These are phyloP conservation scores for Nymphalis polychloros DNA, from an alignment of 2,888 invertebrate species.

Conservation along the genomic window DNA sequence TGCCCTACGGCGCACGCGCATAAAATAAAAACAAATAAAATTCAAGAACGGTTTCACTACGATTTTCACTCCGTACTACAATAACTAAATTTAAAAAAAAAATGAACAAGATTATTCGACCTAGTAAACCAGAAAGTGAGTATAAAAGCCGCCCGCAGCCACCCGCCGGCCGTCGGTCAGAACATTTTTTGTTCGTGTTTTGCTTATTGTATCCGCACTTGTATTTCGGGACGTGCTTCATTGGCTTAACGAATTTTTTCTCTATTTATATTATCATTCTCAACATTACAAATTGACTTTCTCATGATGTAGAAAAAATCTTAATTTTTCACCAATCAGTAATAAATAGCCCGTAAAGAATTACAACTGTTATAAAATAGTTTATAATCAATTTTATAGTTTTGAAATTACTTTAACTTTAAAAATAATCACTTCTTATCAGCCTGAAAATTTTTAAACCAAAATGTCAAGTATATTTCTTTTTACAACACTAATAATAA, in stretches of 20 bases:
- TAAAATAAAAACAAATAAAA: slow-evolving; percentile 44
- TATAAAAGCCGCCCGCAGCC: slow-evolving; percentile 41
- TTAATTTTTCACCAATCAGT: neutral
- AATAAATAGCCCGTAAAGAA: neutral
- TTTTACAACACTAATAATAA: too few relatives aligned
- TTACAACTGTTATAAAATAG: neutral
- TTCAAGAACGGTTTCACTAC: slow-evolving; percentile 61
- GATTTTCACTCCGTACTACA: slow-evolving; percentile 58
- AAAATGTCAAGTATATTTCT: too few relatives aligned
- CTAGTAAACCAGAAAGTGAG: slow-evolving; percentile 69
- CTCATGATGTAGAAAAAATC: neutral
- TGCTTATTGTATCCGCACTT: slow-evolving; percentile 47
- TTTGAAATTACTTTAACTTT: neutral
- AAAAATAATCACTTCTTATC: neutral
- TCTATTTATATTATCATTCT: slow-evolving; percentile 14
- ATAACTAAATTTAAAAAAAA: slow-evolving; percentile 56
- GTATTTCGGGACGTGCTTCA: slow-evolving; percentile 38
- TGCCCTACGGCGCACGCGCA: slow-evolving; percentile 32
- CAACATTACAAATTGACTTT: slow-evolving; percentile 6
- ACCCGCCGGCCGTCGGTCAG: slow-evolving; percentile 57
- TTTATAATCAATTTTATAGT: neutral
- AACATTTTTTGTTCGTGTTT: slow-evolving; percentile 57
- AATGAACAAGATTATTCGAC: slow-evolving; percentile 66
- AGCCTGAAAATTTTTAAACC: neutral
- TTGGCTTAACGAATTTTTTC: slow-evolving; percentile 8